Conservation (phyloP, 2,888 invertebrate genomes). For the Sarcophaga rosellei region DNA sequence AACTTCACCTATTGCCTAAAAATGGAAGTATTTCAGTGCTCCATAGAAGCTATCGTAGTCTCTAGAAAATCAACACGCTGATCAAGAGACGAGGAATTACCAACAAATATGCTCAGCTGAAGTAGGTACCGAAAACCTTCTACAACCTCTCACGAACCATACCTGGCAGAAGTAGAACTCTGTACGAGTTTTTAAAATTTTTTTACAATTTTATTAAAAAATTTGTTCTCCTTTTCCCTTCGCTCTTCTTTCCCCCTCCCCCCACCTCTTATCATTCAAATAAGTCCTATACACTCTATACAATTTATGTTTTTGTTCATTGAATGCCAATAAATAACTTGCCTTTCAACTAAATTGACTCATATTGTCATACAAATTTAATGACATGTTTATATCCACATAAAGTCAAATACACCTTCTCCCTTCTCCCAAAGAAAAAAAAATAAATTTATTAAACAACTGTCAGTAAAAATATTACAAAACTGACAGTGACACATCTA, state of each 20-base stretch:
- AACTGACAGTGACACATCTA: conserved; percentile 52
- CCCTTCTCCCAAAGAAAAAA: conserved; percentile 1
- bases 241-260: background rate
- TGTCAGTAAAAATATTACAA: conserved; percentile 64
- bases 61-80: too few relatives aligned
- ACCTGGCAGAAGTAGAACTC: too few relatives aligned
- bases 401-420: conserved; percentile 55
- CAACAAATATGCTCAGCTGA: too few relatives aligned
- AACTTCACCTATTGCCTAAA: too few relatives aligned
- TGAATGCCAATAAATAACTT: conserved; percentile 58
- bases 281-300: too few relatives aligned
- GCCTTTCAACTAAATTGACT: conserved; percentile 60
- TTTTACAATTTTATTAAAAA: background rate
- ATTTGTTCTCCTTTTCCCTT: background rate
- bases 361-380: conserved; percentile 58
- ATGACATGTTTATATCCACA: conserved; percentile 66
- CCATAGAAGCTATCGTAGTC: too few relatives aligned
- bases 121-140: too few relatives aligned
- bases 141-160: too few relatives aligned
- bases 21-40: too few relatives aligned
- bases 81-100: too few relatives aligned
- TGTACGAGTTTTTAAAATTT: too few relatives aligned
- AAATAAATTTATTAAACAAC: conserved; percentile 67
- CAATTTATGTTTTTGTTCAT: conserved; percentile 1
- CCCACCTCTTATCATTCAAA: background rate